Base-by-base conservation (phyloP, 2,113 vertebrate genomes). In the Chlamydotis undulata region DNA sequence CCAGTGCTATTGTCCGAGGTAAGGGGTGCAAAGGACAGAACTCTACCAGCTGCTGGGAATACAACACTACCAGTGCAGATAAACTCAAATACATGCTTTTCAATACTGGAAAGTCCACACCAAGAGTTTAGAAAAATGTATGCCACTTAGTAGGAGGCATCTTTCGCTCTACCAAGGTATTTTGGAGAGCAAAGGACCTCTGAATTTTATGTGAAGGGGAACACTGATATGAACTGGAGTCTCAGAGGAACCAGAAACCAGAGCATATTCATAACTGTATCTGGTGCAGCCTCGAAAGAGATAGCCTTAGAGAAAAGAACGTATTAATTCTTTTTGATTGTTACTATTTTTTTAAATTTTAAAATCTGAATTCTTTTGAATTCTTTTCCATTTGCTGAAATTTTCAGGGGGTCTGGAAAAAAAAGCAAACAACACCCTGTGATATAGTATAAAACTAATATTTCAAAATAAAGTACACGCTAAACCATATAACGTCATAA, bases 351-450 rank as follows among this genome's bases (percentile, higher is more conserved):
- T 80, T 75, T 21, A 21, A 93, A 84, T 96, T 97, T 97, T 94
- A 89, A 93, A 97, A 98, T 95, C 96, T 97, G 97, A 98, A 98
- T 98, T 98, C 98, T 98, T 98, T 98, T 97, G 97, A 97, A 98
- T 97, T 98, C 98, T 97, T 98, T 98, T 98, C 97, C 98, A 98
- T 97, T 97, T 97, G 97, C 96, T 98, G 98, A 96, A 97, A 75
- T 97, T 98, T 97, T 98, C 98, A 98, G 98, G 98, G 98, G 95
- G 97, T 98, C 98, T 98, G 98, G 97, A 98, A 98, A 97, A 97
- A 96, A 98, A 98, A 98, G 97, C 98, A 98, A 97, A 96, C 97
- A 97, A 97, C 83, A 98, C 97, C 97, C 97, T 97, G 97, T 98
- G 96, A 98, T 96, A 98, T 41, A 95, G 94, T 83, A 91, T 80